phyloP scores from a whole-genome alignment of 2,797 vertebrate species.

The Limosa lapponica region DNA sequence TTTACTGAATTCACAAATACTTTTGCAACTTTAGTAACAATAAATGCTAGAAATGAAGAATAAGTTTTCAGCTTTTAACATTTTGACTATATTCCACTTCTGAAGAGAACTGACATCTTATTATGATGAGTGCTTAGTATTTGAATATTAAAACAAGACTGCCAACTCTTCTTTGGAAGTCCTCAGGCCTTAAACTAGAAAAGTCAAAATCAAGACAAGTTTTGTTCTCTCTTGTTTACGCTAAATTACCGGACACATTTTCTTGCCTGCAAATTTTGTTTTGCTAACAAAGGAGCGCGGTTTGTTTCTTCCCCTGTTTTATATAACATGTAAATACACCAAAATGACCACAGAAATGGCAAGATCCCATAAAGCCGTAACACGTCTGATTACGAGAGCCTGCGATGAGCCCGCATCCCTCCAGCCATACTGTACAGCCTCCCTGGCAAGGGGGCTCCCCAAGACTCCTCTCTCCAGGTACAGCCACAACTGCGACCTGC shows the following conservation, averaged over 20 bases:
- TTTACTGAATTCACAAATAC: background rate
- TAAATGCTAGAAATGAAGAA: background rate
- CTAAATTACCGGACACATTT: background rate
- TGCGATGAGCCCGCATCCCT: fast-evolving
- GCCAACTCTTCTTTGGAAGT: background rate
- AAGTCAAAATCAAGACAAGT: background rate
- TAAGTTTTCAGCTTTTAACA: background rate
- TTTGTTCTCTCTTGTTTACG: conserved; percentile 27
- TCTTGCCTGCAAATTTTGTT: conserved; percentile 1
- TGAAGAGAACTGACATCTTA: background rate
- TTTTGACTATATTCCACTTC: background rate
- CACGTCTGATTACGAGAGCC: background rate
- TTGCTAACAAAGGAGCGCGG: fast-evolving
- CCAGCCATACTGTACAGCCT: no score
- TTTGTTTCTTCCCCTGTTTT: background rate
- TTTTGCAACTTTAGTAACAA: background rate
- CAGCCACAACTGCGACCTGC: fast-evolving
- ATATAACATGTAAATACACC: background rate
- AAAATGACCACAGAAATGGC: background rate
- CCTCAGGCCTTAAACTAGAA: background rate
- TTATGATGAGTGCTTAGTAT: background rate
- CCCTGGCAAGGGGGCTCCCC: background rate
- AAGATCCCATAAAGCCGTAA: background rate
- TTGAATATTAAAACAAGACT: conserved; percentile 6
- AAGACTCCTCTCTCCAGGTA: background rate